Conservation (phyloP, 2,888 invertebrate genomes). For the Onchidella celtica region DNA sequence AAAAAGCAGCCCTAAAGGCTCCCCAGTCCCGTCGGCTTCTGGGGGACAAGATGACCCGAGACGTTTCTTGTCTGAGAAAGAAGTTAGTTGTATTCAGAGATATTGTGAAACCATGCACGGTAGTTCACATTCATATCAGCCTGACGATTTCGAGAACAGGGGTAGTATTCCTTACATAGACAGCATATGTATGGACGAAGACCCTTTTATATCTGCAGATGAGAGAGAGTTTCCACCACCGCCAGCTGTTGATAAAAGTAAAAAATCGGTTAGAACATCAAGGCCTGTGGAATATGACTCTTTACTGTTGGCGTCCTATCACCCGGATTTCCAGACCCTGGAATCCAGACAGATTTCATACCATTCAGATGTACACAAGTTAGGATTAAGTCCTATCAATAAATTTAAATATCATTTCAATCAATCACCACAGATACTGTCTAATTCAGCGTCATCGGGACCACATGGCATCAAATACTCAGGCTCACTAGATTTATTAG, state of each 20-base stretch:
- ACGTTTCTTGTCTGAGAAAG: too few species aligned
- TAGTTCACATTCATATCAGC: too few species aligned
- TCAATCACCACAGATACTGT: background rate
- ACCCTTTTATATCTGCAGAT: background rate
- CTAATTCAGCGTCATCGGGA: background rate
- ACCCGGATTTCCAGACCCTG: slow-evolving; percentile 13
- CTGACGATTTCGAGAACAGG: too few species aligned
- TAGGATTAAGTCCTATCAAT: background rate
- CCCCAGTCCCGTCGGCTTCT: too few species aligned
- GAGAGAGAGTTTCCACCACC: background rate
- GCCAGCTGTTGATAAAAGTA: background rate
- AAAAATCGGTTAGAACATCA: background rate
- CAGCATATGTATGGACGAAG: slow-evolving; percentile 23
- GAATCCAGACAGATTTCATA: slow-evolving; percentile 12
- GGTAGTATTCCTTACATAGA: background rate
- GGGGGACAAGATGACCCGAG: too few species aligned
- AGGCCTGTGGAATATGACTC: background rate
- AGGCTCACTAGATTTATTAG: background rate
- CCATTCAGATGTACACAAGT: background rate
- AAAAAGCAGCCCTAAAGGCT: too few species aligned
- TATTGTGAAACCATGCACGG: too few species aligned
- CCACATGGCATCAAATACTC: background rate
- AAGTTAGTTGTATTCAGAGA: too few species aligned
- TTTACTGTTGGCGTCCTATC: background rate
- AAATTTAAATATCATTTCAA: background rate